Evolutionary conservation across 2,797 vertebrate species (phyloP), one percentile per base, ranked within the genome.

Genomic region (Esox lucius): DNA sequence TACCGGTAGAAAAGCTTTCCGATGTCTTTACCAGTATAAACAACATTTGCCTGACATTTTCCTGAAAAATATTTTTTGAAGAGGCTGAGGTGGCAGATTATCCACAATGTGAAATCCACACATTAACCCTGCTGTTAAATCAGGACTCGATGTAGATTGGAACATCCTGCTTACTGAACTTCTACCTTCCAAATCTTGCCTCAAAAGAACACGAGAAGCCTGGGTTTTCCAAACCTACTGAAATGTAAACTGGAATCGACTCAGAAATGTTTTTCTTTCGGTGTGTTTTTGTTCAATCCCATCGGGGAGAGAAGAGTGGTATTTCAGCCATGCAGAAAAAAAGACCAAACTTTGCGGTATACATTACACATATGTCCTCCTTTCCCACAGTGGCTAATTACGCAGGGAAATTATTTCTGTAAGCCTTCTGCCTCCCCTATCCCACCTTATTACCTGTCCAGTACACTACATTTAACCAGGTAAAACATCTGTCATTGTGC

Each of bases 321-420:
- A 51, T 70, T 70, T 51, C 16, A 4, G 15, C 42, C 19, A 24
- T 28, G 15, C 49, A 31, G 48, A 48, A 17, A 51, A 70, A 24
- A 16, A 17, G 22, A 24, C 17, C 15, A 70, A 70, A 51, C 3
- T 48, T 16, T 65, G 24, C 22, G 22, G 11, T n/a, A 22, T 64
- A 26, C 24, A 48, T 70, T 24, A 51, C 24, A 49, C 2, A 53
- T 19, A 39, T 31, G 51, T 62, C 59, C 59, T 42, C 39, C 39
- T 61, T 72, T 71, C 28, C 49, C 69, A 11, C 24, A 71, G 16
- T 33, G 31, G 1, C 4, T 53, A 26, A 73, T 77, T 68, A 69
- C 8, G 9, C 19, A 35, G 42, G 67, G 7, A 68, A 31, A 59
- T 66, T 11, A 56, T 24, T n/a, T 73, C 31, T 66, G 12, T 68